phyloP scores from a whole-genome alignment of 2,888 invertebrate genomes.

The Taphrorychus bicolor region DNA sequence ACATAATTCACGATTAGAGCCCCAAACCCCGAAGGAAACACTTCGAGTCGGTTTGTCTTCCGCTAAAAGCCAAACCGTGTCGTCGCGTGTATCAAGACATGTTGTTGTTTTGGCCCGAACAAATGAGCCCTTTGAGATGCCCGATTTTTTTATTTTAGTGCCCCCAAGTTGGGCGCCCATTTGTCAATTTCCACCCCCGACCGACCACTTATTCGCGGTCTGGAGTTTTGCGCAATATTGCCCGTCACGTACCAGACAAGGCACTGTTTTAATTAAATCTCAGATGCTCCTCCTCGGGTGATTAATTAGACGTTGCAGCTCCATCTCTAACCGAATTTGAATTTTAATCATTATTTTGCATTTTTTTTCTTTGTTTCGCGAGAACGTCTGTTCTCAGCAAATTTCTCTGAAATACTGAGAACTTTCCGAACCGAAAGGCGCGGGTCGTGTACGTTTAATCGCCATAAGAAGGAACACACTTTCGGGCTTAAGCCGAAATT shows the following conservation, averaged over 20 bases:
- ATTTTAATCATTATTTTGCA: constrained; percentile 20
- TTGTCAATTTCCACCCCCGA: background rate
- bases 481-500: constrained; percentile 31
- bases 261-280: constrained; percentile 35
- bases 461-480: constrained; percentile 28
- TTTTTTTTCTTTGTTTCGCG: background rate
- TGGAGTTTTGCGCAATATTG: constrained; percentile 14
- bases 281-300: constrained; percentile 22
- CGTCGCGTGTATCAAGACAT: constrained; percentile 43
- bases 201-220: background rate
- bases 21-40: constrained; percentile 24
- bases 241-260: constrained; percentile 32
- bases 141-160: constrained; percentile 26
- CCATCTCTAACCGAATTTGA: constrained; percentile 26
- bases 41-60: constrained; percentile 52
- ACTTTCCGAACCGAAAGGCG: background rate
- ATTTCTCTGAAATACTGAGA: no score
- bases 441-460: constrained; percentile 30
- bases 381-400: background rate
- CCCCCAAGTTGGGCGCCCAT: background rate
- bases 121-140: constrained; percentile 32
- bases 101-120: constrained; percentile 34
- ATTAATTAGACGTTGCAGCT: constrained; percentile 24
- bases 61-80: constrained; percentile 56
- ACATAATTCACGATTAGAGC: constrained; percentile 53